Evolutionary conservation across 2,888 invertebrate species (phyloP), one percentile per base, ranked within the genome.

Genomic region (Aphodius granarius): DNA sequence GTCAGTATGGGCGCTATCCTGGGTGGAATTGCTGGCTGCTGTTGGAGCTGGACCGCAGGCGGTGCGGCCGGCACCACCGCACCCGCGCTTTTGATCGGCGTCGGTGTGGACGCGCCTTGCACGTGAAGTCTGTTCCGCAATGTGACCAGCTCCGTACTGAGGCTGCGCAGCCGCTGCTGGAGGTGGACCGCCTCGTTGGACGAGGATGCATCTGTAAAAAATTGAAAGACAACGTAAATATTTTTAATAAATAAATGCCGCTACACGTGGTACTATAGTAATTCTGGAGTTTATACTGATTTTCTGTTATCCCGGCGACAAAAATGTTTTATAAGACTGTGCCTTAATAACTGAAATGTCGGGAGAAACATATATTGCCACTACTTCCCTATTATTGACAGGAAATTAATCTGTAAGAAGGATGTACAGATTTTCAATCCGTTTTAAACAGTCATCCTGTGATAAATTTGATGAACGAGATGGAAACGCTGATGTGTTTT

Each of bases 171-270:
- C 82, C 96, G 93, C 87, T 96, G 96, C 89, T 97, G 96, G 85
- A 97, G 90, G 87, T 96, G 96, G 83, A 96, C 96, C 82, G 96
- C 96, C 90, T 97, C 97, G 90, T 96, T 96, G 83, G 96, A 96
- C 79, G 96, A 96, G 83, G 96, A 95, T 83, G 96, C 96, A 94
- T 97, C 97, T 97, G 91, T 0, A 89, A 89, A 76, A 79, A 76
- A 80, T 76, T 71, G 76, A 77, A 76, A 75, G 71, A 6, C 6
- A 43, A 3, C 13, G 43, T 9, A 43, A 43, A 43, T 13, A 6
- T 43, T 43, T 43, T n/a, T n/a, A n/a, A n/a, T n/a, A n/a, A n/a
- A n/a, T n/a, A n/a, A n/a, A n/a, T n/a, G n/a, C n/a, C n/a, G n/a
- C n/a, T n/a, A n/a, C n/a, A n/a, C n/a, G n/a, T n/a, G n/a, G n/a